These are phyloP conservation scores for Zaprionus nigranus DNA, from an alignment of 1,140 invertebrate genomes.

Conservation along the genomic window DNA sequence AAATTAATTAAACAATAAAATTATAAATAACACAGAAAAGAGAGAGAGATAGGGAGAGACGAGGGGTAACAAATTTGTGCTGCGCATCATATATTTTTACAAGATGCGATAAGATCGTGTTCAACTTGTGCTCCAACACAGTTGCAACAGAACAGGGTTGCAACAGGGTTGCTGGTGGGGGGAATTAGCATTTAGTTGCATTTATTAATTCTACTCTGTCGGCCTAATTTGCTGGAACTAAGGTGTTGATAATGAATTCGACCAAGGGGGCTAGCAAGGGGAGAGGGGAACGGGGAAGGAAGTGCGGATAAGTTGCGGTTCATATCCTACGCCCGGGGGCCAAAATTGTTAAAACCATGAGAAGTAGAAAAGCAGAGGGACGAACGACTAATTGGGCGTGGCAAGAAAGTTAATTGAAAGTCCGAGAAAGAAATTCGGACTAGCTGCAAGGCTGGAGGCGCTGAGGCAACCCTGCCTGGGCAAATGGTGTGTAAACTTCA, in stretches of 20 bases:
- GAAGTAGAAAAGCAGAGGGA: neutral
- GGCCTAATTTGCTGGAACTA: slow-evolving; percentile 82
- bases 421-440: slow-evolving; percentile 1
- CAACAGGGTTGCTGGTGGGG: slow-evolving; percentile 44
- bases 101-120: slow-evolving; percentile 63
- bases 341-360: neutral
- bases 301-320: slow-evolving; percentile 50
- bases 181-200: slow-evolving; percentile 61
- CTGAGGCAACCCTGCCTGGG: slow-evolving; percentile 40
- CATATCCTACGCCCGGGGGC: slow-evolving; percentile 12
- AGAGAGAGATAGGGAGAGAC: neutral
- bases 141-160: slow-evolving; percentile 10
- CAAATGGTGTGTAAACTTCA: slow-evolving; percentile 83
- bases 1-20: slow-evolving; percentile 79
- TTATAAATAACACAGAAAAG: slow-evolving; percentile 20
- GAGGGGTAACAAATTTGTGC: slow-evolving; percentile 12
- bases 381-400: slow-evolving; percentile 36
- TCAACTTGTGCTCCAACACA: slow-evolving; percentile 26
- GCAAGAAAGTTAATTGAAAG: slow-evolving; percentile 57
- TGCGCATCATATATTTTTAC: slow-evolving; percentile 55
- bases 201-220: slow-evolving; percentile 68
- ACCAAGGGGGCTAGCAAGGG: slow-evolving; percentile 10
- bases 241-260: slow-evolving; percentile 78
- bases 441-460: neutral
- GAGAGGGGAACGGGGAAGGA: slow-evolving; percentile 5